Base-by-base conservation (phyloP, 2,797 vertebrate genomes). In the Distichodus sexfasciatus region DNA sequence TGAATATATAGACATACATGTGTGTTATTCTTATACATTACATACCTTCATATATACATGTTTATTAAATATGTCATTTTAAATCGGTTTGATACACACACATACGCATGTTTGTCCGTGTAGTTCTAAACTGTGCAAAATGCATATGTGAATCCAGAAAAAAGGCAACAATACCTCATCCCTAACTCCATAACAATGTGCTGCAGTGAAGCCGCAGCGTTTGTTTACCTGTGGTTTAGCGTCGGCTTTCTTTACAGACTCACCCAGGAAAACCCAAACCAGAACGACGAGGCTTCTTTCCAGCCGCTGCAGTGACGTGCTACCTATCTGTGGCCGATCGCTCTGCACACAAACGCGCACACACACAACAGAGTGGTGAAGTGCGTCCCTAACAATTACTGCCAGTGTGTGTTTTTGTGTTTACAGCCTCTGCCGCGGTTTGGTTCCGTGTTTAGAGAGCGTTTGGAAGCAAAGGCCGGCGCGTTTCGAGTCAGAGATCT, bases 191-290 rank as follows among this genome's bases (percentile, higher is more conserved):
- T n/a, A n/a, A n/a, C n/a, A n/a, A n/a, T n/a, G n/a, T n/a, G n/a
- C n/a, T n/a, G n/a, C n/a, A n/a, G n/a, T n/a, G n/a, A n/a, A n/a
- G n/a, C n/a, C n/a, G 28, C n/a, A 12, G 7, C 11, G 15, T 46
- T 62, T 26, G 29, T 50, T 50, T 50, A 40, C 54, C 33, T 38
- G 33, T 12, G 54, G 33, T 58, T 21, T 31, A 19, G 29, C 1
- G 15, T 28, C 6, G 8, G 19, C 28, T 51, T 51, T 29, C 35
- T 1, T 44, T 46, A 59, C 61, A 24, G 50, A 46, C 43, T 65
- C 61, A 24, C 69, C 53, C 51, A 4, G 31, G 61, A 48, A 50
- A 50, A 72, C 53, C 53, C 53, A 21, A 24, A 21, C 43, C 46
- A 33, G 44, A 5, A 43, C 11, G 50, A 3, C 15, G 29, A 57